Evolutionary conservation across 2,797 vertebrate genomes (phyloP).

Genomic region (Thunnus albacares): DNA sequence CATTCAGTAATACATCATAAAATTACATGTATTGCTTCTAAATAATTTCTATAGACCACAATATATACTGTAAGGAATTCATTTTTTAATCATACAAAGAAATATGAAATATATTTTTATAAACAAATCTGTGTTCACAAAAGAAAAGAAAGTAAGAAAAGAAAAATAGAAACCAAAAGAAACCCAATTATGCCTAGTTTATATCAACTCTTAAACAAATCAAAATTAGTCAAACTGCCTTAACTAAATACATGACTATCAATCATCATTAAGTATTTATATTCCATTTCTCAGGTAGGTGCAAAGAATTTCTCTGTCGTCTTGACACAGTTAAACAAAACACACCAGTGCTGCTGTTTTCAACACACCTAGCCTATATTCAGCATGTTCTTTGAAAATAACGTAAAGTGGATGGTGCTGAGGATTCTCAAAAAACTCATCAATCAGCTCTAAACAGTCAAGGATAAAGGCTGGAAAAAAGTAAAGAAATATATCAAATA

Average conservation of each 20-base stretch:
- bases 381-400: constrained; percentile 14
- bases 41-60: neutral
- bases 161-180: too few species aligned
- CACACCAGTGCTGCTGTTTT: neutral
- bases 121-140: neutral
- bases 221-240: neutral
- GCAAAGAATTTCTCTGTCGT: neutral
- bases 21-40: neutral
- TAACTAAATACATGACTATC: too few species aligned
- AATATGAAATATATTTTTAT: too few species aligned
- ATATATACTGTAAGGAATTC: neutral
- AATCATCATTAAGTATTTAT: neutral
- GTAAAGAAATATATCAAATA: neutral
- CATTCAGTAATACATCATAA: neutral
- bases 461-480: neutral
- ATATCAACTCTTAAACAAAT: too few species aligned
- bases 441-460: neutral
- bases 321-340: neutral
- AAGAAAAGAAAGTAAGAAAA: too few species aligned
- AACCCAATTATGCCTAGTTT: too few species aligned
- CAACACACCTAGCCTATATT: neutral
- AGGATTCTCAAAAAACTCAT: neutral
- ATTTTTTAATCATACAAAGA: neutral
- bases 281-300: neutral
- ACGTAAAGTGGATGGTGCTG: constrained; percentile 10